Evolutionary conservation across 2,113 vertebrate species (phyloP), one percentile per base, ranked within the genome.

Genomic region (Todiramphus chloris): DNA sequence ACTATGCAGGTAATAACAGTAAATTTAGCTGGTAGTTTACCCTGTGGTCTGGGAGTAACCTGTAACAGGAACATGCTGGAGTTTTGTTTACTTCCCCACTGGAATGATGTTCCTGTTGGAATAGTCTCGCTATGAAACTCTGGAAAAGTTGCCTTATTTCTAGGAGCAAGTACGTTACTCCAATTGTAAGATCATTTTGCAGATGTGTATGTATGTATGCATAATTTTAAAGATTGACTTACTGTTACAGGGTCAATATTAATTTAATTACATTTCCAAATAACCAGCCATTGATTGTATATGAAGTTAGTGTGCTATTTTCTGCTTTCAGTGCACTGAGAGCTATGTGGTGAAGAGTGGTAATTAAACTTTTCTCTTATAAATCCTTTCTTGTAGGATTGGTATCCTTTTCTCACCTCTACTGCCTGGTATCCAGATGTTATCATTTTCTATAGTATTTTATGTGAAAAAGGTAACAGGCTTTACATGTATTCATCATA

Each of bases 401-500:
- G 99, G 99, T 67, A 98, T 99, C 88, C 99, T 99, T 97, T 99
- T 99, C 95, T 98, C 99, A 68, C 99, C 99, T 68, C 97, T 99
- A 80, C 97, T 99, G 78, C 99, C 99, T 33, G 97, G 97, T 87
- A 99, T 99, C 78, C 99, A 99, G 97, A 99, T 98, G 48, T 92
- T 99, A 46, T 97, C 98, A 55, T 98, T 99, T 73, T 98, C 98
- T 90, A 96, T 99, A 92, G 94, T 99, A 90, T 99, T 99, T 97
- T 99, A 98, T 78, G 80, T 99, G 74, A 99, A 99, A 97, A 99
- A 98, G 97, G 99, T 99, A 98, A 98, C 89, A 60, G 72, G 15
- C 10, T 80, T 87, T 55, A 30, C 13, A 15, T 44, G 10, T 46
- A 17, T 66, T 97, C 15, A 72, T 55, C 66, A 89, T 59, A 83